These are phyloP conservation scores for Lutjanus campechanus DNA, from an alignment of 2,797 vertebrate genomes.

Conservation along the genomic window DNA sequence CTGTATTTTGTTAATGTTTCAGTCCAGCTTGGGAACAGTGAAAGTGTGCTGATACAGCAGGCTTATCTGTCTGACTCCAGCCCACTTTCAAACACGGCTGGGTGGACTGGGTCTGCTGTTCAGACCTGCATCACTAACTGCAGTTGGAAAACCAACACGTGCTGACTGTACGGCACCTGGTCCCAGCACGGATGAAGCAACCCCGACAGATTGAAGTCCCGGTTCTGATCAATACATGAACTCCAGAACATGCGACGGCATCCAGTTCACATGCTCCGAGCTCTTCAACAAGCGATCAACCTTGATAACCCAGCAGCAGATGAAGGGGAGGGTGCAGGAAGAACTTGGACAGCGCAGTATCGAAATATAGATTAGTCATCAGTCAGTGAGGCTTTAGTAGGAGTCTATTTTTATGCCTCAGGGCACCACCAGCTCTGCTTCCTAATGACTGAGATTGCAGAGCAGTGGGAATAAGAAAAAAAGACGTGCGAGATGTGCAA, in stretches of 20 bases:
- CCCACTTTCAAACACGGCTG: slow-evolving; percentile 34
- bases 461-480: slow-evolving; percentile 9
- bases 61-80: slow-evolving; percentile 41
- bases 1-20: slow-evolving; percentile 38
- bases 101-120: slow-evolving; percentile 5
- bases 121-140: slow-evolving; percentile 10
- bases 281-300: slow-evolving; percentile 18
- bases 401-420: slow-evolving; percentile 36
- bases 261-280: neutral
- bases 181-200: neutral
- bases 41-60: slow-evolving; percentile 70
- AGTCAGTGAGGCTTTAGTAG: slow-evolving; percentile 37
- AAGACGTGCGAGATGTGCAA: neutral
- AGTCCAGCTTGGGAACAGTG: slow-evolving; percentile 58
- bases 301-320: slow-evolving; percentile 14
- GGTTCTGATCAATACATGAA: neutral
- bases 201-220: neutral
- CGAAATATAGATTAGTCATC: slow-evolving; percentile 59
- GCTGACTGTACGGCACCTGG: slow-evolving; percentile 36
- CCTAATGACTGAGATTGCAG: slow-evolving; percentile 33
- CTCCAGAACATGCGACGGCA: neutral
- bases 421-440: slow-evolving; percentile 32
- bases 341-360: slow-evolving; percentile 34
- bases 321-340: slow-evolving; percentile 4
- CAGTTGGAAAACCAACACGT: neutral